Conservation (phyloP, 2,113 vertebrate genomes). For the Nothocercus nigrocapillus region DNA sequence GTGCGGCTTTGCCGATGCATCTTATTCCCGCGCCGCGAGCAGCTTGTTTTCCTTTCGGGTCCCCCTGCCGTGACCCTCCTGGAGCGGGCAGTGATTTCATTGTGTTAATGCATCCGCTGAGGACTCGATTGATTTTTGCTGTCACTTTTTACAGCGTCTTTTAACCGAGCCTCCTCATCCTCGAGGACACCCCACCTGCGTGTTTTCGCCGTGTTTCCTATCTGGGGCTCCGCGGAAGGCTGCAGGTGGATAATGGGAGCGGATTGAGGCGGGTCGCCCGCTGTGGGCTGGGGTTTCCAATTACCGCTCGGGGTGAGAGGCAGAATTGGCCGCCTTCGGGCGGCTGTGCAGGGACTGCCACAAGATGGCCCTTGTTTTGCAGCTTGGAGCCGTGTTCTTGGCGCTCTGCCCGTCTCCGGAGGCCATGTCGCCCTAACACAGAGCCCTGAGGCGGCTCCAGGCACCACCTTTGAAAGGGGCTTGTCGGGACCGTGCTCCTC, state of each 20-base stretch:
- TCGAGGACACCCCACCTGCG: neutral
- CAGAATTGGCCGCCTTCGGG: neutral
- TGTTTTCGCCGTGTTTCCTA: neutral
- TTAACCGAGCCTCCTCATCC: conserved; percentile 15
- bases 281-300: neutral
- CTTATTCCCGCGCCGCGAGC: fast-evolving
- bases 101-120: neutral
- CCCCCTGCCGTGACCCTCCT: neutral
- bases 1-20: neutral
- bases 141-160: conserved; percentile 3
- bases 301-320: fast-evolving
- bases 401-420: neutral
- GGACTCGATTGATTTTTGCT: neutral
- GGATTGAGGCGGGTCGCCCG: neutral
- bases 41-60: neutral
- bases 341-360: neutral
- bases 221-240: neutral
- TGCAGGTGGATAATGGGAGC: fast-evolving
- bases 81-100: neutral
- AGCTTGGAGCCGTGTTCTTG: neutral
- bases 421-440: neutral
- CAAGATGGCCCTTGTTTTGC: neutral
- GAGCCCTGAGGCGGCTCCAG: neutral
- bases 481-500: neutral
- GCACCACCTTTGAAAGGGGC: neutral